phyloP scores from a whole-genome alignment of 2,888 invertebrate genomes.

The Rhamnusium bicolor region DNA sequence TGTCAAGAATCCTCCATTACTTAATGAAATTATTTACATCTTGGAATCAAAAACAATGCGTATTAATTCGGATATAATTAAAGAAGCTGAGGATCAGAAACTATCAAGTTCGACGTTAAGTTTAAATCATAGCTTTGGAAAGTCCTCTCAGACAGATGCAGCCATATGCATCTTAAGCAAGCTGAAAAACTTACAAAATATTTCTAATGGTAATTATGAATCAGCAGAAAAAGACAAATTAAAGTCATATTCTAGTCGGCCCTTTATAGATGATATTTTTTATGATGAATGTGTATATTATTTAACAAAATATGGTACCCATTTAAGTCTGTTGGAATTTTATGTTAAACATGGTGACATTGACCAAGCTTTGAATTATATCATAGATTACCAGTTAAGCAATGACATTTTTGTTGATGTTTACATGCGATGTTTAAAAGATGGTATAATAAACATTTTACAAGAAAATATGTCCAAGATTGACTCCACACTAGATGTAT shows the following conservation, averaged over 20 bases:
- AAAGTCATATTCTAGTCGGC: conserved; percentile 46
- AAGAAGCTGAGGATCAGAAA: conserved; percentile 68
- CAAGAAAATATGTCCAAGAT: conserved; percentile 78
- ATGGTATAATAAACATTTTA: conserved; percentile 76
- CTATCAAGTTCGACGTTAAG: conserved; percentile 57
- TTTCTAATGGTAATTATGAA: conserved; percentile 67
- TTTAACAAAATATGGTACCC: conserved; percentile 85
- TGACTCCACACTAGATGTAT: conserved; percentile 79
- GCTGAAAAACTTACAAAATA: conserved; percentile 69
- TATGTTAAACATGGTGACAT: conserved; percentile 82
- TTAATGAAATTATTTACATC: conserved; percentile 81
- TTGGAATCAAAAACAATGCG: conserved; percentile 77
- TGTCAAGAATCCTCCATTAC: conserved; percentile 77
- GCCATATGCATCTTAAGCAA: conserved; percentile 72
- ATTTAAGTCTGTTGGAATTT: conserved; percentile 82
- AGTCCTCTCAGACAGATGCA: conserved; percentile 68
- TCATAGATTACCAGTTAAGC: conserved; percentile 79
- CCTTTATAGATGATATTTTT: conserved; percentile 73
- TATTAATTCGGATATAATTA: conserved; percentile 72
- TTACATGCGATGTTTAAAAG: conserved; percentile 79
- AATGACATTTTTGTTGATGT: conserved; percentile 84
- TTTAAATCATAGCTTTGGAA: conserved; percentile 56
- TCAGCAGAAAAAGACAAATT: conserved; percentile 31
- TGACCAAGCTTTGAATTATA: conserved; percentile 80
- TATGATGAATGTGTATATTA: conserved; percentile 89